A percentile compares a stretch with the other conserved stretches of the same genome.
Evolutionary conservation across 2,113 vertebrate species (phyloP).

Genomic region (Nematolebias whitei): DNA sequence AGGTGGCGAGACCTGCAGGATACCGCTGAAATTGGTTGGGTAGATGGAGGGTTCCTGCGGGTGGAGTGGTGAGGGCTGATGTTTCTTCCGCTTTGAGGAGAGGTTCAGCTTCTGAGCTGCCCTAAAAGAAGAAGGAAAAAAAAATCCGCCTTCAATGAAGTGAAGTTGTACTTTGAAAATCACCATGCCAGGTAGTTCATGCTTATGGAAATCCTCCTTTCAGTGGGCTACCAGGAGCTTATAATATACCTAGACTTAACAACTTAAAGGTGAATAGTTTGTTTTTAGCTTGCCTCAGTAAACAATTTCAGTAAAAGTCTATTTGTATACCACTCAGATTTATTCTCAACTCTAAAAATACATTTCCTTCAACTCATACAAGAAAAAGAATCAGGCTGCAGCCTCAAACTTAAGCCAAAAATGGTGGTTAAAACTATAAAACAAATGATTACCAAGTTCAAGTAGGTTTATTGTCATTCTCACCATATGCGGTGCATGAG

Average conservation of each 20-base stretch:
- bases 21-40: conserved; percentile 93
- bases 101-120: conserved; percentile 98
- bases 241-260: conserved; percentile 39
- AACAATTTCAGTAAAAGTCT: conserved; percentile 49
- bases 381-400: conserved; percentile 8
- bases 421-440: conserved; percentile 12
- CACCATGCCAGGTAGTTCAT: not conserved
- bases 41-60: conserved; percentile 89
- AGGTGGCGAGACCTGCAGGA: conserved; percentile 90
- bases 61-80: conserved; percentile 85
- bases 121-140: conserved; percentile 74
- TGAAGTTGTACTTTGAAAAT: conserved; percentile 22
- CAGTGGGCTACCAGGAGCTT: conserved; percentile 15
- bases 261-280: conserved; percentile 65
- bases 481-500: too few species aligned
- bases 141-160: not conserved
- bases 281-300: conserved; percentile 51
- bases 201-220: conserved; percentile 13
- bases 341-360: conserved; percentile 26
- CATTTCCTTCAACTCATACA: conserved; percentile 23
- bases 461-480: too few species aligned
- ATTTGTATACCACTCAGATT: conserved; percentile 3
- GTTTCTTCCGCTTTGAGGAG: conserved; percentile 97
- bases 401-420: conserved; percentile 1
- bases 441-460: conserved; percentile 14